Evolutionary conservation across 1,140 invertebrate species (phyloP), one percentile per base, ranked within the genome.

Genomic region (Rhopalosiphum maidis): DNA sequence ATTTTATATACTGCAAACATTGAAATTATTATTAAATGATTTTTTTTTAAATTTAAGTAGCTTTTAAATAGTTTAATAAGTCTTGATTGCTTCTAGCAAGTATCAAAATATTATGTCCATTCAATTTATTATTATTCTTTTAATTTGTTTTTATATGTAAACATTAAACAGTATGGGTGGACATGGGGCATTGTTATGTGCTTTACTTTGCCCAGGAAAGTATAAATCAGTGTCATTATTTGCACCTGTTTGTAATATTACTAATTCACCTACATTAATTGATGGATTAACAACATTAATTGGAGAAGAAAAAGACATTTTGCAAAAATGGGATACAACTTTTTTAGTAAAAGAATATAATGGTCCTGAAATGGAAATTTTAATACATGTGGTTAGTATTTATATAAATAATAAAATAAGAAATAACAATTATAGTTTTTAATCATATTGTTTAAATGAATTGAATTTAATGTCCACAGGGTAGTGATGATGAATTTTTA

Each of bases 151-250:
- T 68, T 60, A 11, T 60, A 60, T 60, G 25, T 60, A 30, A 30
- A 90, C 94, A 98, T 9, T 60, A 30, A 30, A 90, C 94, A 98
- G 98, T 95, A 99, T 99, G 99, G 99, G 99, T 91, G 99, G 99
- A 92, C 99, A 99, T 96, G 99, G 99, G 48, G 99, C 99, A 48
- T 95, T 99, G 43, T 97, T 99, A 55, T 98, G 98, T 95, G 97
- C 97, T 35, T 95, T 99, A 41, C 98, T 98, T 95, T 99, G 99
- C 95, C 99, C 99, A 43, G 97, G 97, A 11, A 95, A 97, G 93
- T 99, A 98, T 95, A 96, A 97, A 94, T 97, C 97, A 77, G 98
- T 99, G 0, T 99, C 98, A 94, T 98, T 98, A n/a, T 99, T 99
- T 96, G 97, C 99, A 41, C 99, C 99, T 0, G 99, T 99, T 95